phyloP scores from a whole-genome alignment of 2,888 invertebrate genomes.

The Cantharis flavilabris region DNA sequence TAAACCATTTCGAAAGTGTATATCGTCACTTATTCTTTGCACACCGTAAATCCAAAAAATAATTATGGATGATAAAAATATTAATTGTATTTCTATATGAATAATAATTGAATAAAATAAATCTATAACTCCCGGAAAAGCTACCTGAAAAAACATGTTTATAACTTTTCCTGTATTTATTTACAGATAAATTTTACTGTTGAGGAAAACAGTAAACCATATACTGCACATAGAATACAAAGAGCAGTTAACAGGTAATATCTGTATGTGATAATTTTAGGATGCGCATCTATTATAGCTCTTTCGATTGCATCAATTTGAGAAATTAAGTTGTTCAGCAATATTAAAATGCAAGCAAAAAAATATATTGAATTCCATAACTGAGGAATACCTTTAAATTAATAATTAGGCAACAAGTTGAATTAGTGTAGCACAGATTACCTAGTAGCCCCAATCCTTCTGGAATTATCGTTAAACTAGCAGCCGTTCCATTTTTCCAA shows the following conservation, averaged over 20 bases:
- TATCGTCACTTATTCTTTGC: constrained; percentile 36
- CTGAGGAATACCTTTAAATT: constrained; percentile 19
- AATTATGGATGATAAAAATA: constrained; percentile 20
- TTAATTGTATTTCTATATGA: constrained; percentile 10
- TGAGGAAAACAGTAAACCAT: constrained; percentile 7
- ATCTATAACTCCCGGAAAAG: neutral
- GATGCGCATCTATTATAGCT: constrained; percentile 18
- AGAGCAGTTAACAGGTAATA: constrained; percentile 18
- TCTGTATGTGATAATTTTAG: constrained; percentile 8
- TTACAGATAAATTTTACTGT: constrained; percentile 14
- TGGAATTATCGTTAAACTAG: constrained; percentile 15
- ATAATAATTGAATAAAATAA: neutral
- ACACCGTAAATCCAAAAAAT: constrained; percentile 38
- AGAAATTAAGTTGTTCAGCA: constrained; percentile 15
- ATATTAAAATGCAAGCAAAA: constrained; percentile 11
- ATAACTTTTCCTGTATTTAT: neutral
- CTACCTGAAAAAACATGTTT: neutral
- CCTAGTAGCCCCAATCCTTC: constrained; percentile 24
- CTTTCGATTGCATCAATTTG: constrained; percentile 14
- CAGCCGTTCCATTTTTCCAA: neutral
- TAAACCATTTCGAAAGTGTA: constrained; percentile 36
- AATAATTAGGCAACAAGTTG: neutral
- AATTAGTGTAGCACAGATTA: neutral
- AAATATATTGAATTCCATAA: constrained; percentile 25
- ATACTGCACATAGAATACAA: constrained; percentile 2